A percentile compares a stretch with the other conserved stretches of the same genome.
Evolutionary conservation across 2,797 vertebrate genomes (phyloP).

Genomic region (Sebastiscus tertius): DNA sequence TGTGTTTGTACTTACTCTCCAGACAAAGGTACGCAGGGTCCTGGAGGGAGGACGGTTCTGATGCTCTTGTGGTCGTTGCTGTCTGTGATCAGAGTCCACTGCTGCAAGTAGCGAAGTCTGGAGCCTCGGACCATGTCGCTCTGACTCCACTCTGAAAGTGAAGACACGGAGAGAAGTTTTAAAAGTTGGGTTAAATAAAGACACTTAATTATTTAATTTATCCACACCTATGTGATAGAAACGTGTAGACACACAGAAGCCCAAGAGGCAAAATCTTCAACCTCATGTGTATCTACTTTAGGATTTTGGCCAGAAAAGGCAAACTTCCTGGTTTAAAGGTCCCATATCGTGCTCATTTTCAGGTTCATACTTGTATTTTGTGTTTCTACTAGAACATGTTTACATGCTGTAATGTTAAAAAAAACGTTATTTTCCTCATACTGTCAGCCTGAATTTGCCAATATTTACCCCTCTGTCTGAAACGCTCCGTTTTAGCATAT

Average conservation of each 20-base stretch:
- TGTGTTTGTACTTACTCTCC: conserved; percentile 67
- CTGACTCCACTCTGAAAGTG: conserved; percentile 80
- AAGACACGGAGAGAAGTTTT: not conserved
- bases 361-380: no score
- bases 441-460: no score
- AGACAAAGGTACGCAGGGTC: conserved; percentile 57
- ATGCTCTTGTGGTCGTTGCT: conserved; percentile 47
- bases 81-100: conserved; percentile 76
- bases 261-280: not conserved
- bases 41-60: conserved; percentile 57
- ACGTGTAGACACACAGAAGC: not conserved
- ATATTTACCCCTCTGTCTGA: no score
- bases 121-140: conserved; percentile 71
- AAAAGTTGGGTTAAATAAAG: not conserved
- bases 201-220: not conserved
- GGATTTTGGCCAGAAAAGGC: not conserved
- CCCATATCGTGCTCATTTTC: no score
- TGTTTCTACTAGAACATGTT: no score
- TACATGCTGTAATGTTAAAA: no score
- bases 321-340: not conserved
- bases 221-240: not conserved
- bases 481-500: no score
- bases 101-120: conserved; percentile 72
- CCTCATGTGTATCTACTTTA: not conserved
- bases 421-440: no score